These are phyloP conservation scores for Tinea trinotella DNA, from an alignment of 2,888 invertebrate species.

Conservation along the genomic window DNA sequence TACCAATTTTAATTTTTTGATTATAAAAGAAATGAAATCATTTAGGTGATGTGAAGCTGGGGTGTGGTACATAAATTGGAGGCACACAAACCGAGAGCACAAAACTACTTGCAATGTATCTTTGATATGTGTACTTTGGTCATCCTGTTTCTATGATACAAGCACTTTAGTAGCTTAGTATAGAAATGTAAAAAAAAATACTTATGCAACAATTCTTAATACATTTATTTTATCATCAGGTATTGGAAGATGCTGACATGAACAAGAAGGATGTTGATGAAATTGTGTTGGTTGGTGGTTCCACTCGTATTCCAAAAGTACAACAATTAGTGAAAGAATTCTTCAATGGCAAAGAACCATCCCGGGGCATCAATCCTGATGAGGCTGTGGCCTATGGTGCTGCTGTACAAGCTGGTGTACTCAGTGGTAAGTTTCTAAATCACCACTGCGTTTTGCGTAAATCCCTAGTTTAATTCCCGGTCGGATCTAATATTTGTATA, in stretches of 20 bases:
- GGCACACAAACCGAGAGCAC: not conserved
- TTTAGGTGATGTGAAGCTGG: no score
- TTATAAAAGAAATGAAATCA: not conserved
- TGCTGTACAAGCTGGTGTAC: slow-evolving; percentile 98
- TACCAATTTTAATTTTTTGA: no score
- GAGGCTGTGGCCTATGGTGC: slow-evolving; percentile 99
- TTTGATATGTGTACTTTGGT: no score
- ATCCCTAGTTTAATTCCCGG: no score
- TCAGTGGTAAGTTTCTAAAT: slow-evolving; percentile 73
- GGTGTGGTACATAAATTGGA: not conserved
- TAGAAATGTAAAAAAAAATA: no score
- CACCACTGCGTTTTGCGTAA: no score
- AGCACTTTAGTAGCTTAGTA: no score
- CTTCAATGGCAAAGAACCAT: slow-evolving; percentile 98
- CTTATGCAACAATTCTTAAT: no score
- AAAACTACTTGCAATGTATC: no score
- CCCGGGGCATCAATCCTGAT: slow-evolving; percentile 98
- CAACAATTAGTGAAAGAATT: slow-evolving; percentile 94
- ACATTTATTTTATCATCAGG: slow-evolving; percentile 38
- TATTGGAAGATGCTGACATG: slow-evolving; percentile 99
- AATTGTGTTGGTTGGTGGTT: slow-evolving; percentile 98
- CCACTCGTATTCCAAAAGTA: slow-evolving; percentile 98
- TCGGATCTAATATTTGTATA: no score
- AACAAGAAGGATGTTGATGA: slow-evolving; percentile 98
- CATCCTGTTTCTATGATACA: no score